phyloP scores from a whole-genome alignment of 2,888 invertebrate species.

The Polymixis flavicincta region DNA sequence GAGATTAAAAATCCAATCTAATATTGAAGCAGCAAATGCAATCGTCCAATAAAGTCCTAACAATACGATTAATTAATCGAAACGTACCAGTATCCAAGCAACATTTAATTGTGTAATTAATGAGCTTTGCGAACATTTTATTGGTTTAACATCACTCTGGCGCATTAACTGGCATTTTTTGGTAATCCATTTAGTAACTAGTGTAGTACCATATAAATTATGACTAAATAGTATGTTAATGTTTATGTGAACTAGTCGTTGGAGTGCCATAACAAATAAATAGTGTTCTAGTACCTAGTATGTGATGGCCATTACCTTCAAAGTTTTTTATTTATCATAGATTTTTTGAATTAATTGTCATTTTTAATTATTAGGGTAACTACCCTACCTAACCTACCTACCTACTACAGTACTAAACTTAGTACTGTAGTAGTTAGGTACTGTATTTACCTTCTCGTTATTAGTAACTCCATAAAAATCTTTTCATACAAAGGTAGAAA shows the following conservation, averaged over 20 bases:
- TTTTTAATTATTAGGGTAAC: not conserved
- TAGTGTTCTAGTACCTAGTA: not conserved
- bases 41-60: constrained; percentile 36
- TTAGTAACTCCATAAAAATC: no score
- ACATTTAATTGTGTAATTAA: constrained; percentile 55
- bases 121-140: constrained; percentile 45
- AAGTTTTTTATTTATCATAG: not conserved
- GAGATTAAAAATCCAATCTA: constrained; percentile 27
- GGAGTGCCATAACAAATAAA: no score
- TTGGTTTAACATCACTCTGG: constrained; percentile 50
- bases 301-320: not conserved
- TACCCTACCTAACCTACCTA: no score
- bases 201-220: no score
- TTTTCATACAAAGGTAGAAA: no score
- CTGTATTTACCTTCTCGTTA: not conserved
- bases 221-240: no score
- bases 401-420: no score
- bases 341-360: not conserved
- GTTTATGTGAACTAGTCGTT: no score
- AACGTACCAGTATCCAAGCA: constrained; percentile 22
- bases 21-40: constrained; percentile 25
- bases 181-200: constrained; percentile 47
- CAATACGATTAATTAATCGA: constrained; percentile 50
- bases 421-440: not conserved
- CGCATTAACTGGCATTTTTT: constrained; percentile 36